Evolutionary conservation across 1,140 invertebrate species (phyloP), one percentile per base, ranked within the genome.

Genomic region (Microplitis demolitor): DNA sequence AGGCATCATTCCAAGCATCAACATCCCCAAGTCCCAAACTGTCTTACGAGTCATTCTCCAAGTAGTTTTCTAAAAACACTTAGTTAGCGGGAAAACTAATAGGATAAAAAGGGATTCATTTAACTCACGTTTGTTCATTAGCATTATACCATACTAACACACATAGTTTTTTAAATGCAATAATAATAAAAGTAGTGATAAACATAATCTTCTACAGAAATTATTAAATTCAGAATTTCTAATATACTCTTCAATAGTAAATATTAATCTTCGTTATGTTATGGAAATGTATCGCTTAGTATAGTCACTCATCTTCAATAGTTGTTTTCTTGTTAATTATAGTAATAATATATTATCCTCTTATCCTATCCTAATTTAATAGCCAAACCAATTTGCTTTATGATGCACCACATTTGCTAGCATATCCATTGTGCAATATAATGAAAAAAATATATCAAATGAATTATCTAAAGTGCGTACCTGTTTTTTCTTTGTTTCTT

Each of bases 371-470:
- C 63, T 50, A 66, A 66, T 39, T 37, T 51, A 34, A 66, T 66
- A 51, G 45, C 63, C 63, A 66, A 66, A 39, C 39, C 63, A 66
- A 66, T 37, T 51, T 51, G 63, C 63, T 66, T 51, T 50, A 50
- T 14, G 39, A 63, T 66, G 45, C 63, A 39, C 63, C 37, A 66
- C 63, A 66, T 64, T 5, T 51, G 39, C 63, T 66, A 66, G 39
- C 63, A 66, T 66, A 11, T 66, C 58, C 63, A 66, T n/a, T 66
- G 63, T 66, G 63, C 63, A 66, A 16, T 39, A 63, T 37, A 24
- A 24, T n/a, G n/a, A 63, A n/a, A 39, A 35, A 63, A 63, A 35
- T 35, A n/a, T 37, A 13, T 37, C 37, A 63, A 51, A 66, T 50
- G 4, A 66, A 50, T 4, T 14, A 66, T 51, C 63, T 51, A 66